phyloP scores from a whole-genome alignment of 2,888 invertebrate genomes.

The Drosophila neotestacea region DNA sequence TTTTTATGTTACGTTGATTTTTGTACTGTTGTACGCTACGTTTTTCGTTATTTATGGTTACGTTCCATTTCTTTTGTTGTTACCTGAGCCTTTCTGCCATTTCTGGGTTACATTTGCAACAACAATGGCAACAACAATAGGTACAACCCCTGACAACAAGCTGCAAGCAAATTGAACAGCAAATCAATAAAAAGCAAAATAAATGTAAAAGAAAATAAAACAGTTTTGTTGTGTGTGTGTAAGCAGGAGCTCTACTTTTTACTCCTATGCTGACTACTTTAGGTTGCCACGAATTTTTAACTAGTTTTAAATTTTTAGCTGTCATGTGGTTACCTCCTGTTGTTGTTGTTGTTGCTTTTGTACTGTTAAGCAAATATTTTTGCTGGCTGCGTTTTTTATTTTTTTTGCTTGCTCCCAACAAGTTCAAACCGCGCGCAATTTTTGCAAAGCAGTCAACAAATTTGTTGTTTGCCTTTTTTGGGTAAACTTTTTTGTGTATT shows the following conservation, averaged over 20 bases:
- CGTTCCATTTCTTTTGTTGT: constrained; percentile 54
- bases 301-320: constrained; percentile 72
- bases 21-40: constrained; percentile 52
- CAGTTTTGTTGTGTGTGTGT: too few relatives aligned
- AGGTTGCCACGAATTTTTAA: constrained; percentile 66
- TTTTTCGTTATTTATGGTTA: constrained; percentile 74
- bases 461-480: constrained; percentile 34
- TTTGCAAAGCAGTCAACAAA: constrained; percentile 53
- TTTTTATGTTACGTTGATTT: constrained; percentile 19
- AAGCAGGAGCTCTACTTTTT: constrained; percentile 49
- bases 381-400: constrained; percentile 30
- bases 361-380: constrained; percentile 48
- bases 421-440: constrained; percentile 34
- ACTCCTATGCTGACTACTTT: constrained; percentile 40
- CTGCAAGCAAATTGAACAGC: constrained; percentile 77
- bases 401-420: constrained; percentile 19
- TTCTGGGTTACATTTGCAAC: constrained; percentile 68
- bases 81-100: constrained; percentile 49
- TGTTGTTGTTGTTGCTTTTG: constrained; percentile 13
- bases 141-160: constrained; percentile 46
- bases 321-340: constrained; percentile 43
- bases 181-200: constrained; percentile 70
- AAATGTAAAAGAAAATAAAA: constrained; percentile 5
- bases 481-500: constrained; percentile 32
- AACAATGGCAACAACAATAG: constrained; percentile 29